These are phyloP conservation scores for Chrysina gloriosa DNA, from an alignment of 2,888 invertebrate species.

Conservation along the genomic window DNA sequence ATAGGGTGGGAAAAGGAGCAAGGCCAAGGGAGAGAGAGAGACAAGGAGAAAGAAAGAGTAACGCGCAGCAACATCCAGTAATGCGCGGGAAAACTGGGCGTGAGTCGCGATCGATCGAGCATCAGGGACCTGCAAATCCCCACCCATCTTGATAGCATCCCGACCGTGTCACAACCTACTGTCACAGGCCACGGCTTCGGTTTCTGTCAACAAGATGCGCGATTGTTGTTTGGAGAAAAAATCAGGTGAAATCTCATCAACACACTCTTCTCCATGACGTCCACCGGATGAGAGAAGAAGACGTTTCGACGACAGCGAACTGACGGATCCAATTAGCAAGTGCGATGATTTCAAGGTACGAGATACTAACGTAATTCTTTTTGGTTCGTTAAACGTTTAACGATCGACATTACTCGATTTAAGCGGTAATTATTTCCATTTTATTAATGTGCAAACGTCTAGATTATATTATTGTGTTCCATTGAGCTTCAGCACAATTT, in stretches of 20 bases:
- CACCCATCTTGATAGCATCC: slow-evolving; percentile 56
- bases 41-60: slow-evolving; percentile 35
- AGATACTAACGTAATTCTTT: slow-evolving; percentile 6
- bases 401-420: slow-evolving; percentile 6
- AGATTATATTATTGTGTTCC: neutral
- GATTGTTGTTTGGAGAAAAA: slow-evolving; percentile 53
- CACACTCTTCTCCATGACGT: slow-evolving; percentile 15
- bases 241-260: slow-evolving; percentile 41
- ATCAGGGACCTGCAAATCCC: slow-evolving; percentile 59
- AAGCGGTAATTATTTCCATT: slow-evolving; percentile 23
- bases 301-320: neutral
- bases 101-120: slow-evolving; percentile 61
- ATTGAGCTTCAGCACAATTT: too few species aligned
- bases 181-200: slow-evolving; percentile 58
- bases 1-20: slow-evolving; percentile 27
- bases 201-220: slow-evolving; percentile 62
- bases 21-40: slow-evolving; percentile 47
- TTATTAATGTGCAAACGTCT: slow-evolving; percentile 14
- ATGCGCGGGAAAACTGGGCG: slow-evolving; percentile 62
- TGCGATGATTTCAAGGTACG: slow-evolving; percentile 37
- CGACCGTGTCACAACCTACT: slow-evolving; percentile 60
- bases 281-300: slow-evolving; percentile 9
- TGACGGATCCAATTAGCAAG: slow-evolving; percentile 30
- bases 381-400: slow-evolving; percentile 27
- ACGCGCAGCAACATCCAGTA: slow-evolving; percentile 55